phyloP scores from a whole-genome alignment of 2,797 vertebrate genomes.

The Macrochelys suwanniensis region DNA sequence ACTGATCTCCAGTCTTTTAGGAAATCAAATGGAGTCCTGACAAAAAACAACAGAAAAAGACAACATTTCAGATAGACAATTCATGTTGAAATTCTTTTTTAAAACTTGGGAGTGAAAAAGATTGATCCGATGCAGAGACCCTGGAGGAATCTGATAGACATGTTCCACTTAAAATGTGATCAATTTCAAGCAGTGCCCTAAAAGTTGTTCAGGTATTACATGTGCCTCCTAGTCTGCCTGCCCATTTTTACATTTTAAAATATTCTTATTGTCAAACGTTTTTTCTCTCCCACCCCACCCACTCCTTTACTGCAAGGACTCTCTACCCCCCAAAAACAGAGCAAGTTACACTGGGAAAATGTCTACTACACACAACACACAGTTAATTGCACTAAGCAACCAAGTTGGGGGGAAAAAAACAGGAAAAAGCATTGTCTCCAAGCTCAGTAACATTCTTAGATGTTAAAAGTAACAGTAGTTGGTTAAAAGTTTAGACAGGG shows the following conservation, averaged over 20 bases:
- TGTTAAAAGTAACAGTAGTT: background rate
- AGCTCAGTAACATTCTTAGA: background rate
- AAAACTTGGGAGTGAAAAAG: background rate
- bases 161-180: background rate
- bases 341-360: background rate
- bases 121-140: background rate
- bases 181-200: background rate
- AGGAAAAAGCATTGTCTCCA: background rate
- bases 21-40: background rate
- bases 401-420: background rate
- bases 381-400: background rate
- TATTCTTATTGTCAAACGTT: background rate
- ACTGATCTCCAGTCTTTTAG: background rate
- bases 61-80: background rate
- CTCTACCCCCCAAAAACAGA: background rate
- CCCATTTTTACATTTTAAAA: background rate
- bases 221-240: background rate
- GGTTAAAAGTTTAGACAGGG: background rate
- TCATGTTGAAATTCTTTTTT: background rate
- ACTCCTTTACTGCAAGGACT: rapidly evolving
- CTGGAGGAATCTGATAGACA: background rate
- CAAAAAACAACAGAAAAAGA: background rate
- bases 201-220: background rate
- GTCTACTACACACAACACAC: background rate
- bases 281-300: background rate